These are phyloP conservation scores for Pelodytes ibericus DNA, from an alignment of 2,797 vertebrate genomes.

Conservation along the genomic window DNA sequence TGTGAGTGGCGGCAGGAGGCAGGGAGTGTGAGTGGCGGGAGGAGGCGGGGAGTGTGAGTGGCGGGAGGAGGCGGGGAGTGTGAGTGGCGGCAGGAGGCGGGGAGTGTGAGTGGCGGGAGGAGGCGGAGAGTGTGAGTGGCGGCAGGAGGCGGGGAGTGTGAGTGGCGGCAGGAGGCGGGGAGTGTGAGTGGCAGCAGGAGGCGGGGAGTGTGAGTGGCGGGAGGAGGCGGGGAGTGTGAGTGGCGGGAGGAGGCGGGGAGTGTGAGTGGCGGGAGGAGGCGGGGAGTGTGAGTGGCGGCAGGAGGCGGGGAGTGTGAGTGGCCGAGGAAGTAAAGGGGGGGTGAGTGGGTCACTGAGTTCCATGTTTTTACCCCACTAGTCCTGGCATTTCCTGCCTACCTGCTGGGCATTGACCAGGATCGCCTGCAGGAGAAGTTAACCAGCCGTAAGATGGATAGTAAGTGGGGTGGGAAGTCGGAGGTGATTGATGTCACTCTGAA, in stretches of 20 bases:
- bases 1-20: too few relatives aligned
- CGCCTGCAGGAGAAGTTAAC: constrained; percentile 78
- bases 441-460: constrained; percentile 82
- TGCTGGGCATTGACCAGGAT: constrained; percentile 77
- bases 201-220: neutral
- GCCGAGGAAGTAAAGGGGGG: too few relatives aligned
- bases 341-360: too few relatives aligned
- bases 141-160: neutral
- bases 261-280: neutral
- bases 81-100: neutral
- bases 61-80: too few relatives aligned
- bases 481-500: constrained; percentile 80
- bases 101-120: neutral
- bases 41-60: neutral
- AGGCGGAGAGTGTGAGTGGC: neutral
- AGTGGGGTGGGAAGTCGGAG: constrained; percentile 80
- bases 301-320: neutral
- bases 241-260: neutral
- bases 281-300: neutral
- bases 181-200: neutral
- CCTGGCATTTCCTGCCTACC: constrained; percentile 78
- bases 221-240: neutral
- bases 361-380: constrained; percentile 61
- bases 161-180: neutral
- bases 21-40: neutral